Percentiles rank a stretch among this genome's conserved stretches.
Conservation (phyloP, 2,113 vertebrate genomes). For the Tachuris rubrigastra region DNA sequence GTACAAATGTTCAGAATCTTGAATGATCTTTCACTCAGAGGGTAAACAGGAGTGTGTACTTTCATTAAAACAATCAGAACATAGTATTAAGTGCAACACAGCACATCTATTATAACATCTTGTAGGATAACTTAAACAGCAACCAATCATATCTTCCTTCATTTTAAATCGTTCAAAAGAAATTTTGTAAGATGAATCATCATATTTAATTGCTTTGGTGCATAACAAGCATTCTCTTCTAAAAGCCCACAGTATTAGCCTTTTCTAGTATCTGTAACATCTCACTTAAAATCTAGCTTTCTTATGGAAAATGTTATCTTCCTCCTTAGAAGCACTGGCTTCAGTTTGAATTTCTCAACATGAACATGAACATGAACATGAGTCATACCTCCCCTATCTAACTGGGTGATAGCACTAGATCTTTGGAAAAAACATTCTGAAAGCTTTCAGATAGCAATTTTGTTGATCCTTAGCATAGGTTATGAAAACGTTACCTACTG, state of each 20-base stretch:
- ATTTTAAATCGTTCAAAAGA: not conserved
- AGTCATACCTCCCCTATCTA: not conserved
- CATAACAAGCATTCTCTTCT: not conserved
- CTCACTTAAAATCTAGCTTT: not conserved
- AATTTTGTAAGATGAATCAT: not conserved
- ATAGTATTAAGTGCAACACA: not conserved
- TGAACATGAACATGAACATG: not conserved
- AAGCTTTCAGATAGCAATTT: not conserved
- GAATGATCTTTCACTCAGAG: not conserved
- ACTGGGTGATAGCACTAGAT: not conserved
- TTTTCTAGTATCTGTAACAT: not conserved
- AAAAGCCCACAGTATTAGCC: not conserved
- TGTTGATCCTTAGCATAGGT: not conserved
- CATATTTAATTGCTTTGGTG: not conserved
- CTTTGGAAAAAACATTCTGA: not conserved
- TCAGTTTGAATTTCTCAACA: not conserved
- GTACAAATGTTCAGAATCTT: not conserved
- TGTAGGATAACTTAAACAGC: not conserved
- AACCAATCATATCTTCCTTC: not conserved
- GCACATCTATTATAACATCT: not conserved
- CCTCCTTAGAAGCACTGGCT: not conserved
- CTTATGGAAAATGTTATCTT: not conserved
- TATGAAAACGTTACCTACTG: not conserved
- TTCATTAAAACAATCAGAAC: not conserved
- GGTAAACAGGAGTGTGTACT: fast-evolving